These are phyloP conservation scores for Leptinotarsa peninsularis DNA, from an alignment of 2,888 invertebrate genomes.

Conservation along the genomic window DNA sequence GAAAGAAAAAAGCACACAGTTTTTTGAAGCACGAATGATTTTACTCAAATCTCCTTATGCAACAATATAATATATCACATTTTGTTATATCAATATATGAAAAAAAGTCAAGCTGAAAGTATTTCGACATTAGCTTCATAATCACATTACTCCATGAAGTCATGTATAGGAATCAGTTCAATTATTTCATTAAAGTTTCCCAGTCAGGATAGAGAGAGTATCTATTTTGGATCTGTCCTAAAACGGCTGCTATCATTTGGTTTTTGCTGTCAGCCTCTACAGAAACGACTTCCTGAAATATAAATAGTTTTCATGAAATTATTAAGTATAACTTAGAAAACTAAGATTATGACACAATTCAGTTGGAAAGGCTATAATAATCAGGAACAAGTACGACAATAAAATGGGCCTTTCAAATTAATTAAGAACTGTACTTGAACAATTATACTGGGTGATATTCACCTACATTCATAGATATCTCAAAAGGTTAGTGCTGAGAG, in stretches of 20 bases:
- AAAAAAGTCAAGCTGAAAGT: constrained; percentile 16
- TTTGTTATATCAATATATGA: constrained; percentile 23
- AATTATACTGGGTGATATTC: too few relatives aligned
- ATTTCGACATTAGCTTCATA: constrained; percentile 24
- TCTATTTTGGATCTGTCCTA: constrained; percentile 57
- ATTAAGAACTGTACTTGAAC: too few relatives aligned
- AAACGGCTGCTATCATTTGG: constrained; percentile 48
- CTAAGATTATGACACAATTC: too few relatives aligned
- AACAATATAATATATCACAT: constrained; percentile 33
- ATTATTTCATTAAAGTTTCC: constrained; percentile 46
- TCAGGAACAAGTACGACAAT: too few relatives aligned
- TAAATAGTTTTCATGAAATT: constrained; percentile 22
- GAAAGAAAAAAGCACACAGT: background rate
- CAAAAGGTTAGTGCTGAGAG: too few relatives aligned
- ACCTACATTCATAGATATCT: too few relatives aligned
- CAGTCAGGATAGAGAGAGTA: constrained; percentile 58
- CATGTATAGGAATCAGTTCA: constrained; percentile 20
- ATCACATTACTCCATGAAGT: constrained; percentile 9
- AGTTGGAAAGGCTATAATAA: too few relatives aligned
- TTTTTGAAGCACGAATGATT: constrained; percentile 31
- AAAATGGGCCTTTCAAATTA: too few relatives aligned
- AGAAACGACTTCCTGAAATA: constrained; percentile 49
- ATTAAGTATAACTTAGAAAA: background rate
- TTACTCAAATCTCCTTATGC: constrained; percentile 30
- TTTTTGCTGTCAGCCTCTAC: constrained; percentile 46